Evolutionary conservation across 2,888 invertebrate genomes (phyloP), one percentile per base, ranked within the genome.

Genomic region (Anaspis maculata): DNA sequence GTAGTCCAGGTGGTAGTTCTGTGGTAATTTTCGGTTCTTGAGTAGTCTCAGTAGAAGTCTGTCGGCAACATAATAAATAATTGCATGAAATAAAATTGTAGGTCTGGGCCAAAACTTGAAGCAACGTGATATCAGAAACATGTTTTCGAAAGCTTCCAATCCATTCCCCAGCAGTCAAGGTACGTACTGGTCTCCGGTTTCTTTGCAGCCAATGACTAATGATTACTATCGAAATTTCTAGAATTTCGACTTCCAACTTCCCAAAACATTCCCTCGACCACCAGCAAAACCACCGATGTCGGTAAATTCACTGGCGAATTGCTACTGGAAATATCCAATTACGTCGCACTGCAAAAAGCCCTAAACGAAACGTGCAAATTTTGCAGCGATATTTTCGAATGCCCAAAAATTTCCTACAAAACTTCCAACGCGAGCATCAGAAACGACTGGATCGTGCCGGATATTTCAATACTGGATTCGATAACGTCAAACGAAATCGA

Each of bases 71-170:
- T n/a, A n/a, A n/a, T n/a, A n/a, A n/a, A n/a, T n/a, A n/a, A n/a
- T n/a, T n/a, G n/a, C n/a, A n/a, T n/a, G n/a, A n/a, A n/a, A 9
- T 24, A 24, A 24, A 6, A 24, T 9, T 9, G 11, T 24, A 9
- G 25, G 6, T 24, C 4, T 24, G 5, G 9, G 13, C 27, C 16
- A 13, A 11, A 68, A 57, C 66, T 61, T 60, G 56, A 62, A 61
- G 46, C 64, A 73, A 52, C 67, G 70, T 1, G 76, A 77, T 37
- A 74, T 77, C 15, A 61, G 76, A 53, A 68, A 69, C 28, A 62
- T 76, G 39, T 76, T 76, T 9, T 64, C 67, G 38, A 71, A 59
- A 50, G 66, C 71, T 10, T 24, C 24, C 30, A 69, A 15, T 22
- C 2, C 10, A 13, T 16, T 7, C 11, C 10, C 14, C 13, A 22